Percentiles rank a stretch among this genome's conserved stretches.
These are phyloP conservation scores for Gerris lacustris DNA, from an alignment of 2,888 invertebrate species.

Conservation along the genomic window DNA sequence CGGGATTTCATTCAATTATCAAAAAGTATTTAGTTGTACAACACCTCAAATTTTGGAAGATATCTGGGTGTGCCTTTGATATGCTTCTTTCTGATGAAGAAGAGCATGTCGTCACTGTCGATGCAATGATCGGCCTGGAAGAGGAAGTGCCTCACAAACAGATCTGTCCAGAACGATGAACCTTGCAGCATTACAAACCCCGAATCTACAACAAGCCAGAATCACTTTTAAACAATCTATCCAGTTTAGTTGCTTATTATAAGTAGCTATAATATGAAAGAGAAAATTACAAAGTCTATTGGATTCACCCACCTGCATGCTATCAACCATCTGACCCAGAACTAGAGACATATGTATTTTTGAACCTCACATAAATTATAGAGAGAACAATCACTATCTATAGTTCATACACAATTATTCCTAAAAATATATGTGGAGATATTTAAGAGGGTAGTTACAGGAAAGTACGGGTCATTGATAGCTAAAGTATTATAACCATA, in stretches of 20 bases:
- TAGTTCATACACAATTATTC: no score
- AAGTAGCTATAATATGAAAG: background rate
- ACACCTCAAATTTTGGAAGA: conserved; percentile 79
- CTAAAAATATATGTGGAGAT: no score
- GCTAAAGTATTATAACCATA: no score
- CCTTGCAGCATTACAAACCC: conserved; percentile 87
- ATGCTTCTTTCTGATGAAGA: conserved; percentile 88
- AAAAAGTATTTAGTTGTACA: conserved; percentile 23
- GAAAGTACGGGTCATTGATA: no score
- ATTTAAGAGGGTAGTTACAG: no score
- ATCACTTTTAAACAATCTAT: background rate
- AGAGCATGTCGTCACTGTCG: conserved; percentile 86
- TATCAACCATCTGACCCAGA: no score
- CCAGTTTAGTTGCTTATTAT: background rate
- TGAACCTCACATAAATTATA: no score
- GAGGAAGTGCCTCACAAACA: conserved; percentile 86
- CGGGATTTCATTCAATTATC: no score
- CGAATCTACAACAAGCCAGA: conserved; percentile 50
- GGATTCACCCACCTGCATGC: no score
- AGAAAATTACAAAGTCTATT: no score
- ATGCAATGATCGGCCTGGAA: conserved; percentile 80
- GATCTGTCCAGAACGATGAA: conserved; percentile 88
- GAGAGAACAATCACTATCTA: no score
- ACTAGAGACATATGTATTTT: no score
- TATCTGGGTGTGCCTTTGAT: conserved; percentile 76